phyloP scores from a whole-genome alignment of 1,140 invertebrate genomes.

The Bombus cullumanus region DNA sequence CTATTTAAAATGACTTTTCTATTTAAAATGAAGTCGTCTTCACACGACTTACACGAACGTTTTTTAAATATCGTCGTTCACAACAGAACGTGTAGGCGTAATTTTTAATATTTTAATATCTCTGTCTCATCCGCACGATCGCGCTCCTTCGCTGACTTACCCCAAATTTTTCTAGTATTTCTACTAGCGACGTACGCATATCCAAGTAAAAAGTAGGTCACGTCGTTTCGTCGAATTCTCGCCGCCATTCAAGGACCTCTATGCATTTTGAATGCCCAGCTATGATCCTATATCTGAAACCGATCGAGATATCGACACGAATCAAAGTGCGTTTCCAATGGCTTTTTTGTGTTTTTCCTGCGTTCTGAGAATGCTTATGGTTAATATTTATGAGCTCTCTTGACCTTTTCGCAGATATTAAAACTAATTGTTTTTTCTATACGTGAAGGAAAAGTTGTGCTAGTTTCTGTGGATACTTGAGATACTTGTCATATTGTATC shows the following conservation, averaged over 20 bases:
- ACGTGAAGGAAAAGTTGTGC: background rate
- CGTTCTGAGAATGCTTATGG: background rate
- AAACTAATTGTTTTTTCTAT: background rate
- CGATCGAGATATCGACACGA: background rate
- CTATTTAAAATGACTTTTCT: background rate
- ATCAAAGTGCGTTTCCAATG: background rate
- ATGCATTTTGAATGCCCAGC: background rate
- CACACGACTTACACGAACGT: no score
- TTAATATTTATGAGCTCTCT: background rate
- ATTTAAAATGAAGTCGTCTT: no score
- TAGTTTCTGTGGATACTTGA: background rate
- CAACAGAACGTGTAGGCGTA: background rate
- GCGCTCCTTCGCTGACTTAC: background rate
- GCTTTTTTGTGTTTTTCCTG: background rate
- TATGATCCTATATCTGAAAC: background rate
- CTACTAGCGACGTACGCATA: background rate
- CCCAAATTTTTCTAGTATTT: no score
- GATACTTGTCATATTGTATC: background rate
- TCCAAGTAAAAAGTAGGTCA: background rate
- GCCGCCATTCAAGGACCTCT: background rate
- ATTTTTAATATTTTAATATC: slow-evolving; percentile 1
- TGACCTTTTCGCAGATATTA: no score
- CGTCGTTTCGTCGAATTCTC: background rate
- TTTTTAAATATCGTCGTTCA: background rate
- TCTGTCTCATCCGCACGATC: background rate